Evolutionary conservation across 2,888 invertebrate species (phyloP).

Genomic region (Epirrita christyi): DNA sequence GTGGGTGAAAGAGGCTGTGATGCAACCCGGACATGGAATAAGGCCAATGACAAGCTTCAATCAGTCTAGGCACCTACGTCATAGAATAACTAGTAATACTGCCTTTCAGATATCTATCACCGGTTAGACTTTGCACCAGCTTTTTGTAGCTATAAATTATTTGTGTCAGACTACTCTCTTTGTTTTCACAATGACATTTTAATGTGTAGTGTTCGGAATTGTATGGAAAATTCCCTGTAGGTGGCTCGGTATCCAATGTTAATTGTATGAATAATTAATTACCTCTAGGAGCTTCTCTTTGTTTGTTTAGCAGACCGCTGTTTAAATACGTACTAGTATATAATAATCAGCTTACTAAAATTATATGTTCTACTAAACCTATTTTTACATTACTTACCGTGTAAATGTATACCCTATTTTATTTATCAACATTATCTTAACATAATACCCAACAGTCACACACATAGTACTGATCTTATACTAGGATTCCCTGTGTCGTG

Average conservation of each 20-base stretch:
- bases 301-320: conserved; percentile 44
- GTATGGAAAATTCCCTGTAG: conserved; percentile 13
- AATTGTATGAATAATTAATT: conserved; percentile 35
- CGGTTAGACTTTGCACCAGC: not conserved
- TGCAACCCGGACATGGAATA: conserved; percentile 52
- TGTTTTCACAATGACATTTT: conserved; percentile 8
- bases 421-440: too few relatives aligned
- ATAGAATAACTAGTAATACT: conserved; percentile 6
- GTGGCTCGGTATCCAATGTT: conserved; percentile 15
- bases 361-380: not conserved
- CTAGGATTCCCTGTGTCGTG: too few relatives aligned
- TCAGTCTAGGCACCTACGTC: conserved; percentile 21
- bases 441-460: too few relatives aligned
- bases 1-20: conserved; percentile 51
- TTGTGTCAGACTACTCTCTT: not conserved
- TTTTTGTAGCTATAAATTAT: conserved; percentile 6
- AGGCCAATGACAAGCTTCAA: conserved; percentile 59
- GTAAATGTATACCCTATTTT: too few relatives aligned
- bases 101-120: conserved; percentile 11
- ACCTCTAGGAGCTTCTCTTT: conserved; percentile 45
- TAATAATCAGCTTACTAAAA: not conserved
- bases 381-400: too few relatives aligned
- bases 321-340: not conserved
- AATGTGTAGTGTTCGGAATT: not conserved
- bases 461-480: too few relatives aligned